Base-by-base conservation (phyloP, 2,113 vertebrate genomes). In the Notiomystis cincta region DNA sequence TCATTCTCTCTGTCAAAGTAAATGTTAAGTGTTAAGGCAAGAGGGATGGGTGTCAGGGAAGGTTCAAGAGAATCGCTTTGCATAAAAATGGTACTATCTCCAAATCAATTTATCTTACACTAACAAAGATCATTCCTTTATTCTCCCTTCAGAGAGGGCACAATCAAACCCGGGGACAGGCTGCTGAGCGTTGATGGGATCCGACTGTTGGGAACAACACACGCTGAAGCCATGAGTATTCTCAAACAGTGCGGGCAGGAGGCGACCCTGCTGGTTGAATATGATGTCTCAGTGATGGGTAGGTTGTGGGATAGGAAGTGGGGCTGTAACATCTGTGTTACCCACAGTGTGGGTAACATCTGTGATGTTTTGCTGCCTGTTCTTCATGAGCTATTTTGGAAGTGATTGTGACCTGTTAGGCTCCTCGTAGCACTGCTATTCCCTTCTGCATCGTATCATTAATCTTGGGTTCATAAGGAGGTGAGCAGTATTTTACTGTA, bases 211-310 rank as follows among this genome's bases (percentile, higher is more conserved):
- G 99, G 99, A 96, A 98, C 98, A 42, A 98, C 98, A 12, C 99
- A 99, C 8, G 98, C 99, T 0, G 99, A 99, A 97, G 99, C 99
- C 96, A 99, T 99, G 99, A 99, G 99, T 94, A 99, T 99, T 97
- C 98, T 99, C 67, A 99, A 99, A 96, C 99, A 99, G 53, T 99
- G 99, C 2, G 99, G 99, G 2, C 99, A 99, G 97, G 99, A 99
- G 89, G 99, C 99, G 2, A 99, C 99, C 18, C 98, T 99, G 88
- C 98, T 99, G 94, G 96, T 99, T 4, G 99, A 99, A 97, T 99
- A 99, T 0, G 99, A 99, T 54, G 99, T 99, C 95, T 99, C 99
- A 1, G 98, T 99, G 53, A 99, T 99, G 99, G 99, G 99, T 99
- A 98, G 64, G 98, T 98, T 38, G 7, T 70, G 64, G 47, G 19